phyloP scores from a whole-genome alignment of 1,140 invertebrate species.

The Calosoma granatense region DNA sequence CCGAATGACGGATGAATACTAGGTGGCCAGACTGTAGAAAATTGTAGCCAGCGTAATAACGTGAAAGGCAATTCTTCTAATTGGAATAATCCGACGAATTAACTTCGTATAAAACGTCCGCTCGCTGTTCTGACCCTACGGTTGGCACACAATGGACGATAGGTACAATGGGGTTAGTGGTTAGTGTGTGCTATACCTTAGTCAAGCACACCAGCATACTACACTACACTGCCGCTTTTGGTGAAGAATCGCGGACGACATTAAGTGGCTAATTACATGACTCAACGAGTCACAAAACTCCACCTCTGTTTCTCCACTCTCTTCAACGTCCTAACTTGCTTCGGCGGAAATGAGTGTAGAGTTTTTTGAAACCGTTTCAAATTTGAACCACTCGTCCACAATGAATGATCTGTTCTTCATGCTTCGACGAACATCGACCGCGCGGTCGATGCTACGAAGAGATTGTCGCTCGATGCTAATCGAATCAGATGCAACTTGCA shows the following conservation, averaged over 20 bases:
- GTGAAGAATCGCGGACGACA: not conserved
- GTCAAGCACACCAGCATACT: no score
- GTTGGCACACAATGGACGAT: not conserved
- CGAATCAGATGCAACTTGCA: slow-evolving; percentile 11
- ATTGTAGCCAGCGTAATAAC: not conserved
- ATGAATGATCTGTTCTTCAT: no score
- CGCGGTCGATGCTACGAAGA: not conserved
- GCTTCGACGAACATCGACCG: not conserved
- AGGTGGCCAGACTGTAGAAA: slow-evolving; percentile 1
- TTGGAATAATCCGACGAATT: slow-evolving; percentile 8
- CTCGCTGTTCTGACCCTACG: no score
- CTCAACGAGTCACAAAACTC: slow-evolving; percentile 9
- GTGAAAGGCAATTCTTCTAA: not conserved
- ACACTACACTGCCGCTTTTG: no score
- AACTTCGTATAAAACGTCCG: slow-evolving; percentile 1
- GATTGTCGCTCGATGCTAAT: no score
- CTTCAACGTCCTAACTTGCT: not conserved
- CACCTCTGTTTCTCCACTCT: not conserved
- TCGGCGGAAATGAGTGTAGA: not conserved
- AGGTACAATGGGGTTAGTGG: slow-evolving; percentile 19
- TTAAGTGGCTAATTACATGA: slow-evolving; percentile 16
- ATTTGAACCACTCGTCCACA: no score
- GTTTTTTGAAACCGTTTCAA: not conserved
- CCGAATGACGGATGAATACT: no score
- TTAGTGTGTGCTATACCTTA: not conserved